These are phyloP conservation scores for Leptarthrus brevirostris DNA, from an alignment of 2,888 invertebrate genomes.

Conservation along the genomic window DNA sequence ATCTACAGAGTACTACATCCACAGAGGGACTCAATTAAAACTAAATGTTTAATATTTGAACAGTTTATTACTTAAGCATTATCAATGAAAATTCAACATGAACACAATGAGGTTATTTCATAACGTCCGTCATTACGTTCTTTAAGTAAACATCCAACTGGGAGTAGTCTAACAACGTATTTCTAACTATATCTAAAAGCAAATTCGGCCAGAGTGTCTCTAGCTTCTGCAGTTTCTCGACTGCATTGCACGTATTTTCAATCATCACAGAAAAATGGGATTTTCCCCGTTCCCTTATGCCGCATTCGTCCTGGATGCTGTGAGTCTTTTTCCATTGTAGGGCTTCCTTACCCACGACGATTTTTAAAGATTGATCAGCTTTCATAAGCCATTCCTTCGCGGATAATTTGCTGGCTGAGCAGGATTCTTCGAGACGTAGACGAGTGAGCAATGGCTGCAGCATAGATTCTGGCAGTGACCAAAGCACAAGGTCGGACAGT, in stretches of 20 bases:
- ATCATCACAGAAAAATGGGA: slow-evolving; percentile 77
- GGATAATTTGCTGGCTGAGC: slow-evolving; percentile 66
- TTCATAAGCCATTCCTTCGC: slow-evolving; percentile 79
- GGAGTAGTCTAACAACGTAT: slow-evolving; percentile 83
- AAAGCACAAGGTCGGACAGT: slow-evolving; percentile 81
- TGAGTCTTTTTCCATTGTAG: slow-evolving; percentile 74
- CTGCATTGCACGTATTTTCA: slow-evolving; percentile 80
- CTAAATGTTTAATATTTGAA: background rate
- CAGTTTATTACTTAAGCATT: slow-evolving; percentile 35
- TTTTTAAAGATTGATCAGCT: slow-evolving; percentile 81
- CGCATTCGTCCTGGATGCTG: slow-evolving; percentile 74
- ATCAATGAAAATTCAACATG: slow-evolving; percentile 44
- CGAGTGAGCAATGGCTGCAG: slow-evolving; percentile 81
- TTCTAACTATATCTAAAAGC: slow-evolving; percentile 80
- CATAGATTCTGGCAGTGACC: slow-evolving; percentile 82
- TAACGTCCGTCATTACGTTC: slow-evolving; percentile 58
- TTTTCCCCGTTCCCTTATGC: slow-evolving; percentile 80
- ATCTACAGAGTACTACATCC: no score
- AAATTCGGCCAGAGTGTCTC: slow-evolving; percentile 83
- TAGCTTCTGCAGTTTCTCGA: slow-evolving; percentile 79
- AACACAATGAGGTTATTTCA: slow-evolving; percentile 46
- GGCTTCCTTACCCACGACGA: slow-evolving; percentile 88
- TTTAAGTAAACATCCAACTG: slow-evolving; percentile 84
- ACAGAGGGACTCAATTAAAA: background rate
- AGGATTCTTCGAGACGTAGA: slow-evolving; percentile 74